A percentile compares a stretch with the other conserved stretches of the same genome.
phyloP scores from a whole-genome alignment of 2,113 vertebrate species.

The Gambusia affinis region DNA sequence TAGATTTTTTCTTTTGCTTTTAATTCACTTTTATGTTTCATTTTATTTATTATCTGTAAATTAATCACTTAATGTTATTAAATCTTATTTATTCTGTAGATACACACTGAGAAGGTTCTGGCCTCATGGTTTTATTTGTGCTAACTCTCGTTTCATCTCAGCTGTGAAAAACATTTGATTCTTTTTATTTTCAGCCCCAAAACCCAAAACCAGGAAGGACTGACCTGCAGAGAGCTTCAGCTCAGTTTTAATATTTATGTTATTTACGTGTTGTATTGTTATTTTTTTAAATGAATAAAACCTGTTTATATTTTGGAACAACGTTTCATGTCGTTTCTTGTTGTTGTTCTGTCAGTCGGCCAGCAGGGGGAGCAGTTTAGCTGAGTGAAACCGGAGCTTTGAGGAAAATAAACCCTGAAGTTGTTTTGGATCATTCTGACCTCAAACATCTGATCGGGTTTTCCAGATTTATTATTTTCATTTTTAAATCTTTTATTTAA shows the following conservation, averaged over 20 bases:
- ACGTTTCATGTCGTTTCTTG: too few relatives aligned
- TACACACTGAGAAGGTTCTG: too few relatives aligned
- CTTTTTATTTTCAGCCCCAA: conserved; percentile 83
- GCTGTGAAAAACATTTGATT: neutral
- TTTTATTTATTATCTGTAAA: too few relatives aligned
- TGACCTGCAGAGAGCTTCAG: neutral
- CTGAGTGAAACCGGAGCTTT: neutral
- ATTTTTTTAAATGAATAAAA: neutral
- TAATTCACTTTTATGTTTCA: too few relatives aligned
- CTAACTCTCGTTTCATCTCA: neutral
- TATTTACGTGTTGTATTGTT: neutral
- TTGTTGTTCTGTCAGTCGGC: neutral
- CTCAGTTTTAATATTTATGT: neutral
- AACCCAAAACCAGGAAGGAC: conserved; percentile 89
- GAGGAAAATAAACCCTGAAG: too few relatives aligned
- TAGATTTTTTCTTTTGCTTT: neutral
- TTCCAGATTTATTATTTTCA: too few relatives aligned
- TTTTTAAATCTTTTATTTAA: too few relatives aligned
- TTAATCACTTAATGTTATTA: too few relatives aligned
- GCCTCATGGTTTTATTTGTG: too few relatives aligned
- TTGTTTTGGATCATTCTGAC: too few relatives aligned
- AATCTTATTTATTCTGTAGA: too few relatives aligned
- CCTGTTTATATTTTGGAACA: neutral
- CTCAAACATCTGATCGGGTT: too few relatives aligned
- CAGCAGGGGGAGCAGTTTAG: neutral